Evolutionary conservation across 2,113 vertebrate species (phyloP), one percentile per base, ranked within the genome.

Genomic region (Acrocephalus kingi): DNA sequence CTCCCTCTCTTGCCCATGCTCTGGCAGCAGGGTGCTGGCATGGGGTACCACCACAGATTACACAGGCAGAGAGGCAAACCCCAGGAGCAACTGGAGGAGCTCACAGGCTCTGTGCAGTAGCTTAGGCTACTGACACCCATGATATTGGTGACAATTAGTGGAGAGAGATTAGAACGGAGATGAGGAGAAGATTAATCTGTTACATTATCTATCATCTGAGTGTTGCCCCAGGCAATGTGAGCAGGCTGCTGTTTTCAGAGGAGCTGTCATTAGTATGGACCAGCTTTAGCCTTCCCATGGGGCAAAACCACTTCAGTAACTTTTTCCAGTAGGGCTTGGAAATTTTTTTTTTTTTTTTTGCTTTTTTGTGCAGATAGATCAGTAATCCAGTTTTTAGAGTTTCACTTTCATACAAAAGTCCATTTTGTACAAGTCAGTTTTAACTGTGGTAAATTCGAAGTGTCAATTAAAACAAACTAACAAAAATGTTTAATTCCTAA

Each of bases 121-220:
- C 80, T 96, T 93, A 74, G 23, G 75, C 89, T 82, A 51, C 96
- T 79, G 96, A 95, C 97, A 93, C 14, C 88, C 96, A 94, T 95
- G 95, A 90, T 96, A 94, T 86, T 59, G 89, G 89, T 89, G 97
- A 96, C 96, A 97, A 96, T 97, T 94, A 96, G 87, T 63, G 93
- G 85, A 95, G 89, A 93, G 95, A 89, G 86, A 92, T 97, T 90
- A 93, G 95, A 92, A 96, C 62, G 28, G 79, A 96, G 97, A 92
- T 87, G 90, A 94, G 76, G 93, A 97, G 96, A 95, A 86, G 84
- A 93, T 91, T 97, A 97, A 97, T 97, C 96, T 97, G 94, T 91
- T 95, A 73, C n/a, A 9, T 48, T 90, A 95, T 93, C 94, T 95
- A 93, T 94, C 96, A 97, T 94, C 97, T 96, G 89, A 59, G 52